These are phyloP conservation scores for Artemisiospiza belli DNA, from an alignment of 2,113 vertebrate genomes.

Conservation along the genomic window DNA sequence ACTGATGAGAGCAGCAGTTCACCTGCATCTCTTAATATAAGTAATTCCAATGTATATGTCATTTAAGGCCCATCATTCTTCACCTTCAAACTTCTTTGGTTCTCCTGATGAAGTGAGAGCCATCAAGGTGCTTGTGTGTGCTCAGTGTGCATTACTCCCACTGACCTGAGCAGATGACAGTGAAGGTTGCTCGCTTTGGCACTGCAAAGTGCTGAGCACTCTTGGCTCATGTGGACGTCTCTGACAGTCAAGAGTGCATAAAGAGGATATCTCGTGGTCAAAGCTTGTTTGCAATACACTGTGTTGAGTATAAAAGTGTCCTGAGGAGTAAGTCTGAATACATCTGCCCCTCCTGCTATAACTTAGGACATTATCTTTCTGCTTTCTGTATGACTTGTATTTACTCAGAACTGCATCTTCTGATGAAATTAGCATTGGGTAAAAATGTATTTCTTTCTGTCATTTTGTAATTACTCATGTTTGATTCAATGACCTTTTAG, in stretches of 20 bases:
- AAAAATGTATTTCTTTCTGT: not conserved
- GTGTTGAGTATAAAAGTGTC: not conserved
- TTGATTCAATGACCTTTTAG: not conserved
- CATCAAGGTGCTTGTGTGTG: not conserved
- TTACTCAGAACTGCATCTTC: not conserved
- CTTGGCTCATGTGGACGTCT: not conserved
- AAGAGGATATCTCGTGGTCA: rapidly evolving
- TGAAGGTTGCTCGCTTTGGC: not conserved
- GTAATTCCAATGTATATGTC: not conserved
- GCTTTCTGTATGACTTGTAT: not conserved
- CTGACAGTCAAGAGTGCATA: not conserved
- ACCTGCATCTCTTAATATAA: not conserved
- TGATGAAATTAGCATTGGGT: not conserved
- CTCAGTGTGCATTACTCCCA: not conserved
- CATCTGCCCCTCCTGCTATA: not conserved
- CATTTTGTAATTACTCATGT: not conserved
- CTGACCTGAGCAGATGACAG: not conserved
- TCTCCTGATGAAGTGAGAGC: not conserved
- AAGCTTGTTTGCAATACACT: not conserved
- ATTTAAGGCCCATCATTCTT: not conserved
- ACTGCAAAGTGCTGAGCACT: not conserved
- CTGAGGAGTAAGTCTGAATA: not conserved
- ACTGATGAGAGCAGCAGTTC: not conserved
- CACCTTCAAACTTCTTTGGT: not conserved
- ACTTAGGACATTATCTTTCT: not conserved